Percentiles rank a stretch among this genome's conserved stretches.
These are phyloP conservation scores for Chloroceryle aenea DNA, from an alignment of 2,113 vertebrate species.

Conservation along the genomic window DNA sequence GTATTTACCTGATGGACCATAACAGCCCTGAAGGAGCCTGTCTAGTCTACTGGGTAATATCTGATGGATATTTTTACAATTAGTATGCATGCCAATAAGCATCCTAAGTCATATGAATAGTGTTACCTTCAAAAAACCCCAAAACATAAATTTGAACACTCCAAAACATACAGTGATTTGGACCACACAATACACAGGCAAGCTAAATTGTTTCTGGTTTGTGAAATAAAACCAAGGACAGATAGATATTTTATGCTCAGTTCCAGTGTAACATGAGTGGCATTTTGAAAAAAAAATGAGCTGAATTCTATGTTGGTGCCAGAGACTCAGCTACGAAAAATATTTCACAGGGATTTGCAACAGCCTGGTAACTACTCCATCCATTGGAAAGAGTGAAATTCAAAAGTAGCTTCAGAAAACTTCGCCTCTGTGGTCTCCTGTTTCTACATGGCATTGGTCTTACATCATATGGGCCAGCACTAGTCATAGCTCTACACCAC, in stretches of 20 bases:
- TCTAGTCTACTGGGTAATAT: constrained; percentile 46
- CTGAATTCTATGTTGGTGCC: not conserved
- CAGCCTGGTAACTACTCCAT: not conserved
- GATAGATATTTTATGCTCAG: not conserved
- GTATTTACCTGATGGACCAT: constrained; percentile 53
- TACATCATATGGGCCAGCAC: not conserved
- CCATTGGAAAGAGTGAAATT: not conserved
- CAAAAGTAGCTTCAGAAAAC: not conserved
- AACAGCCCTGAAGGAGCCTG: constrained; percentile 35
- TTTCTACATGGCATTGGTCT: not conserved
- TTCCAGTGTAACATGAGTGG: not conserved
- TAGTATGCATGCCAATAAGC: constrained; percentile 28
- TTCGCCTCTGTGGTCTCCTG: not conserved
- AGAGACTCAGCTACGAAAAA: not conserved
- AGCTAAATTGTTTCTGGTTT: not conserved
- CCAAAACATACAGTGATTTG: constrained; percentile 11
- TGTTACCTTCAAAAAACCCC: not conserved
- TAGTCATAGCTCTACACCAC: accelerated
- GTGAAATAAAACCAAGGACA: not conserved
- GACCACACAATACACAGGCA: not conserved
- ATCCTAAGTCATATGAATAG: constrained; percentile 26
- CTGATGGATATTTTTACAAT: constrained; percentile 10
- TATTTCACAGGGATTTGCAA: not conserved
- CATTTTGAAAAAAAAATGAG: not conserved
- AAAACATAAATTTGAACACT: constrained; percentile 24